Conservation (phyloP, 2,113 vertebrate genomes). For the Ptilorrhoa leucosticta region DNA sequence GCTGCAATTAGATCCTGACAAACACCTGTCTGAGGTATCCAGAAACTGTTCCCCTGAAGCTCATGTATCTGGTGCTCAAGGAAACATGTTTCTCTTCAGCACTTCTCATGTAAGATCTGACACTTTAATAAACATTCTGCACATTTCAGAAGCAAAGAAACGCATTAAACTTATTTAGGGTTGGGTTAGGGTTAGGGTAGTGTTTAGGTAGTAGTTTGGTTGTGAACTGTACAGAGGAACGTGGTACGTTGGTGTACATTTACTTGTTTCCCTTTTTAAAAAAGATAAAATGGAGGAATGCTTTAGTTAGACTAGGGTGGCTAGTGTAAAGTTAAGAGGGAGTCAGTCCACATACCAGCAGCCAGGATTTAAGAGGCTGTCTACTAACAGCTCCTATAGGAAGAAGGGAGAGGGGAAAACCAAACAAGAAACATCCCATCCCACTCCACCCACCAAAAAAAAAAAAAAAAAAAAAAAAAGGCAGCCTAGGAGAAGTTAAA, state of each 20-base stretch:
- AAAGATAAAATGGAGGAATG: background rate
- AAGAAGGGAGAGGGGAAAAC: background rate
- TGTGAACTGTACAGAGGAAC: background rate
- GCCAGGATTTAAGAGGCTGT: background rate
- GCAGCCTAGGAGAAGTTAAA: background rate
- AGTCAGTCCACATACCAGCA: background rate
- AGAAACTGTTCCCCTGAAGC: background rate
- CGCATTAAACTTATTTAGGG: background rate
- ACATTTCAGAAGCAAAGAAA: background rate
- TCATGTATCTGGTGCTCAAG: background rate
- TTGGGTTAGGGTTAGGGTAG: no score
- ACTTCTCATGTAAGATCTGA: background rate
- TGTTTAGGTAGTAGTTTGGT: background rate
- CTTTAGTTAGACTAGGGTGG: background rate
- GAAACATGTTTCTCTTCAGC: background rate
- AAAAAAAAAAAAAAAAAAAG: background rate
- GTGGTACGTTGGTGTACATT: background rate
- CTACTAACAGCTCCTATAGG: background rate
- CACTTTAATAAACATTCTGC: background rate
- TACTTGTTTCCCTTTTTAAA: background rate
- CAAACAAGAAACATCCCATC: background rate
- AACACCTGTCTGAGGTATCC: background rate
- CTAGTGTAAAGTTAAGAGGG: background rate
- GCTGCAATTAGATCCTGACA: background rate
- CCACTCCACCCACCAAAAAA: background rate